Evolutionary conservation across 2,888 invertebrate species (phyloP), one percentile per base, ranked within the genome.

Genomic region (Drosophila birchii): DNA sequence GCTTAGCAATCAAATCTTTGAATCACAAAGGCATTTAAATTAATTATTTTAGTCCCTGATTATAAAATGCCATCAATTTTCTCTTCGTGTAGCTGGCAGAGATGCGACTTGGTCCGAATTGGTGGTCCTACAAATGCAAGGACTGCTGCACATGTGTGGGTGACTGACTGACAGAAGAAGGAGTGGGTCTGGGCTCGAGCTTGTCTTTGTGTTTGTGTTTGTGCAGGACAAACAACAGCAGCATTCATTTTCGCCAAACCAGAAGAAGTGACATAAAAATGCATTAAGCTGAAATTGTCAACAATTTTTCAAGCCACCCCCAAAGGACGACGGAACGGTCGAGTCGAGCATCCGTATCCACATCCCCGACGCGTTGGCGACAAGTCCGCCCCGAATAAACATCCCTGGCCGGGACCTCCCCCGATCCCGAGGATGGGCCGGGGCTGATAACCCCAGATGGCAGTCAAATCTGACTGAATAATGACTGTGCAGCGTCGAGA

Each of bases 281-380:
- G 86, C 84, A 89, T 89, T 85, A 89, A 84, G 86, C 86, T 87
- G 85, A 87, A 84, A 84, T 84, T 89, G 82, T 89, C 84, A 85
- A 85, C 89, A 89, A 89, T 87, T 89, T 87, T 87, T 85, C 81
- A 79, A 71, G 55, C 47, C 58, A 45, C 58, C 73, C 29, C 56
- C 71, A 76, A 64, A 53, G 56, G 56, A 44, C 34, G 44, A 57
- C 62, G 56, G 45, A 20, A 14, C 64, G 56, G 45, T 14, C 34
- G 29, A 61, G 59, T 49, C 60, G 72, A 69, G 81, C 76, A 81
- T 69, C 76, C 71, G 51, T n/a, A 53, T 53, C 51, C 34, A 36
- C 60, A 60, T 60, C 60, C 60, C 72, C 71, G 79, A 71, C 89
- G 74, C 76, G 77, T 58, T 82, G 84, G 82, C 86, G 86, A 77